Percentiles rank a stretch among this genome's conserved stretches.
These are phyloP conservation scores for Boloria euphrosyne DNA, from an alignment of 2,888 invertebrate genomes.

Conservation along the genomic window DNA sequence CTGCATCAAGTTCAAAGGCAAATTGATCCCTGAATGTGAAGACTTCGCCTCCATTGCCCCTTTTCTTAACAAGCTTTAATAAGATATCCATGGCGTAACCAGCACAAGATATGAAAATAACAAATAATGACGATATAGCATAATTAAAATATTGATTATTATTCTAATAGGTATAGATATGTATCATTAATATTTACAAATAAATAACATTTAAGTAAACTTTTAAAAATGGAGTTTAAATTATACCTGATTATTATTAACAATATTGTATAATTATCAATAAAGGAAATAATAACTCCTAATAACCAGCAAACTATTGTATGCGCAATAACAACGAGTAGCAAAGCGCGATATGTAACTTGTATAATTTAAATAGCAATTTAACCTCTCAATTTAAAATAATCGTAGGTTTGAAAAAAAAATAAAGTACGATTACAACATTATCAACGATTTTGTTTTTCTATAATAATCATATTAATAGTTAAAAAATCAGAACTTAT, in stretches of 20 bases:
- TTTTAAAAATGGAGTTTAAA: too few relatives aligned
- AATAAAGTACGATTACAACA: neutral
- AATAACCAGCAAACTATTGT: neutral
- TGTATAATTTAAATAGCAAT: neutral
- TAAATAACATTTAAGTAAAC: too few relatives aligned
- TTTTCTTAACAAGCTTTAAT: conserved; percentile 83
- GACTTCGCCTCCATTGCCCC: conserved; percentile 90
- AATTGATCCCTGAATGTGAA: conserved; percentile 92
- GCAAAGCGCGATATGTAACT: conserved; percentile 4
- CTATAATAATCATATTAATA: too few relatives aligned
- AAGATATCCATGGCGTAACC: neutral
- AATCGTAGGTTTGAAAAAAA: neutral
- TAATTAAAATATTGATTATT: too few relatives aligned
- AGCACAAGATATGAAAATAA: neutral
- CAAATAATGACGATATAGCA: too few relatives aligned
- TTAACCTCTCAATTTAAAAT: neutral
- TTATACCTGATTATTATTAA: too few relatives aligned
- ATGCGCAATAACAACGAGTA: neutral
- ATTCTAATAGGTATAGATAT: too few relatives aligned
- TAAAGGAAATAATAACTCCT: too few relatives aligned
- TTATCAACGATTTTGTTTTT: too few relatives aligned
- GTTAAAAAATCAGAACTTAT: too few relatives aligned
- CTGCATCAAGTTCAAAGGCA: conserved; percentile 91
- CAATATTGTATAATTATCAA: too few relatives aligned
- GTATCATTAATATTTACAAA: too few relatives aligned